Percentiles rank a stretch among this genome's conserved stretches.
phyloP scores from a whole-genome alignment of 2,888 invertebrate genomes.

The Achlya flavicornis region DNA sequence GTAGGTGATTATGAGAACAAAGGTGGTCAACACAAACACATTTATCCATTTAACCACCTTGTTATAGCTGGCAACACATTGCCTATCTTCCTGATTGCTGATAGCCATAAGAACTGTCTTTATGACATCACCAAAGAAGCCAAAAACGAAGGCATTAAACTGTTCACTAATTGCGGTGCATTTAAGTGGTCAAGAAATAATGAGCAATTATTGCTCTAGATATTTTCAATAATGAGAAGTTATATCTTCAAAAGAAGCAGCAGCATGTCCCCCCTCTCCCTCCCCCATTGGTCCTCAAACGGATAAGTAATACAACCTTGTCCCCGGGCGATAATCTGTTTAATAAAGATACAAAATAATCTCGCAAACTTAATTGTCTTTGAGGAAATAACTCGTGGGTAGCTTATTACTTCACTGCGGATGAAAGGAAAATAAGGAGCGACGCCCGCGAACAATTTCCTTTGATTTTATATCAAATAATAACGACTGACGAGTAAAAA shows the following conservation, averaged over 20 bases:
- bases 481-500: not conserved
- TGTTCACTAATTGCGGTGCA: no score
- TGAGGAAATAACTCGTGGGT: constrained; percentile 6
- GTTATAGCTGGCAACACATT: no score
- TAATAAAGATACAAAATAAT: constrained; percentile 8
- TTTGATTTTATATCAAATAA: constrained; percentile 5
- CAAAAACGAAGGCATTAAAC: no score
- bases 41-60: no score
- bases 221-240: not conserved
- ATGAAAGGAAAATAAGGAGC: constrained; percentile 7
- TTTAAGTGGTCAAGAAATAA: not conserved
- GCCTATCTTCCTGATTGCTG: no score
- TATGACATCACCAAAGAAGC: no score
- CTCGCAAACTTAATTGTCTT: constrained; percentile 8
- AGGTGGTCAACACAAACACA: no score
- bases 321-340: not conserved
- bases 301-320: not conserved
- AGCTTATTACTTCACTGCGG: not conserved
- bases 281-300: not conserved
- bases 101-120: no score
- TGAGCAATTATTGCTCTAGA: not conserved
- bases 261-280: not conserved
- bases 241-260: not conserved
- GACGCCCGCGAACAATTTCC: not conserved
- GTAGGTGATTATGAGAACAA: no score